phyloP scores from a whole-genome alignment of 2,797 vertebrate genomes.

The Chanos chanos region DNA sequence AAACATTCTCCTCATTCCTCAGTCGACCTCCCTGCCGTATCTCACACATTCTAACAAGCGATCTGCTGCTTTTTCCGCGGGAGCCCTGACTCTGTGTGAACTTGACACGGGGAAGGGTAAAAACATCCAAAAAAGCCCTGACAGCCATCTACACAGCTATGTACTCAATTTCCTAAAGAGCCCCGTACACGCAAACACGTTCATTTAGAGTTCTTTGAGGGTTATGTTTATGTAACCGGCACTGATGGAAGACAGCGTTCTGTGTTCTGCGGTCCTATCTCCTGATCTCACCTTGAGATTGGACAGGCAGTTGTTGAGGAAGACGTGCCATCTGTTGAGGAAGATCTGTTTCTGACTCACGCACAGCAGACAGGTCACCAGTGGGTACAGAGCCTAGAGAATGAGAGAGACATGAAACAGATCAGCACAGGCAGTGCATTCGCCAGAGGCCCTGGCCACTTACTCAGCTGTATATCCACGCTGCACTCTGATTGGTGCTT shows the following conservation, averaged over 20 bases:
- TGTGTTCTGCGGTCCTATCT: background rate
- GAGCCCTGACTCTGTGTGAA: conserved; percentile 13
- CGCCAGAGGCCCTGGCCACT: background rate
- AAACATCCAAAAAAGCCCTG: too few relatives aligned
- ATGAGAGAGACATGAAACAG: conserved; percentile 63
- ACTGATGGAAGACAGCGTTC: background rate
- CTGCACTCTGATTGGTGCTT: too few relatives aligned
- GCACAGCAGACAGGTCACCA: conserved; percentile 96
- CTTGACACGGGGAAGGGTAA: conserved; percentile 9
- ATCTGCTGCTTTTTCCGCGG: background rate
- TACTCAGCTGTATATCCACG: too few relatives aligned
- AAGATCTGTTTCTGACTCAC: conserved; percentile 99
- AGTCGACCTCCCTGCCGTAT: conserved; percentile 8
- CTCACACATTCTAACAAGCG: conserved; percentile 10
- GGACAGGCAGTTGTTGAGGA: conserved; percentile 98
- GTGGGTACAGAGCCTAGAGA: conserved; percentile 98
- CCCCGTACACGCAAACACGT: background rate
- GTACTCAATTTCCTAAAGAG: conserved; percentile 17
- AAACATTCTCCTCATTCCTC: conserved; percentile 4
- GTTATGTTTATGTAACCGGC: background rate
- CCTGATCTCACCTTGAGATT: conserved; percentile 89
- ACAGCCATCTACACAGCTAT: too few relatives aligned
- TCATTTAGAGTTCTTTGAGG: background rate
- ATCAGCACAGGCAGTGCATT: background rate
- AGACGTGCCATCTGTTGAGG: conserved; percentile 95